Evolutionary conservation across 2,888 invertebrate genomes (phyloP).

Genomic region (Andrena trimmerana): DNA sequence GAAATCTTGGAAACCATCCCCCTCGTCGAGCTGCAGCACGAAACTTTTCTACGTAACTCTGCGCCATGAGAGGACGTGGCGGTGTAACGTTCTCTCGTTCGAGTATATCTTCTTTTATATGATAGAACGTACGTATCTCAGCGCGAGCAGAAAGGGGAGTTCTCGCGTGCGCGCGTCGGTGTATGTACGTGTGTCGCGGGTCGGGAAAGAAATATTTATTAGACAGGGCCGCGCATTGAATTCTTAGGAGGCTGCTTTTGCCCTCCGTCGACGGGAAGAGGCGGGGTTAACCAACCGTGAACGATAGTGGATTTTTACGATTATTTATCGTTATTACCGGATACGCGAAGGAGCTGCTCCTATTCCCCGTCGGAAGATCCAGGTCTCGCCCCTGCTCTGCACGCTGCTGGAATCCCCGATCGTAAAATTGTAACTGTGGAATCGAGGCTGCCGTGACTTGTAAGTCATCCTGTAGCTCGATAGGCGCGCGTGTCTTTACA

Average conservation of each 20-base stretch:
- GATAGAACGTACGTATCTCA: constrained; percentile 28
- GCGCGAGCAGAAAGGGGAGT: background rate
- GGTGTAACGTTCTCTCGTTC: constrained; percentile 52
- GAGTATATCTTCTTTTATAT: constrained; percentile 67
- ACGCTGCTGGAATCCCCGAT: constrained; percentile 25
- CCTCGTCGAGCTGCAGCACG: background rate
- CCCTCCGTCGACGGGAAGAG: constrained; percentile 44
- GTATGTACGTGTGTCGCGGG: constrained; percentile 18
- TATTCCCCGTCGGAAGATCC: background rate
- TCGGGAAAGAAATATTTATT: constrained; percentile 66
- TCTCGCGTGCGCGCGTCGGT: background rate
- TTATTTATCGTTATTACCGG: constrained; percentile 63
- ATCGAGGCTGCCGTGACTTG: constrained; percentile 35
- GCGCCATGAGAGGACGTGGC: constrained; percentile 10
- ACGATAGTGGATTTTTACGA: constrained; percentile 61
- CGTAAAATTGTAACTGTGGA: constrained; percentile 47
- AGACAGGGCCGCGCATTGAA: constrained; percentile 54
- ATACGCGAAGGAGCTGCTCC: constrained; percentile 29
- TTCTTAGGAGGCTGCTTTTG: constrained; percentile 59
- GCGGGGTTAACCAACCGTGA: constrained; percentile 61
- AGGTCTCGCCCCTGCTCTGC: background rate
- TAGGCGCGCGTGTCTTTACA: constrained; percentile 17
- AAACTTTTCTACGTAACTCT: constrained; percentile 36
- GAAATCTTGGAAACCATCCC: constrained; percentile 60
- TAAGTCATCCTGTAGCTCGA: constrained; percentile 30